A percentile compares a stretch with the other conserved stretches of the same genome.
These are phyloP conservation scores for Danio albolineatus DNA, from an alignment of 2,797 vertebrate species.

Conservation along the genomic window DNA sequence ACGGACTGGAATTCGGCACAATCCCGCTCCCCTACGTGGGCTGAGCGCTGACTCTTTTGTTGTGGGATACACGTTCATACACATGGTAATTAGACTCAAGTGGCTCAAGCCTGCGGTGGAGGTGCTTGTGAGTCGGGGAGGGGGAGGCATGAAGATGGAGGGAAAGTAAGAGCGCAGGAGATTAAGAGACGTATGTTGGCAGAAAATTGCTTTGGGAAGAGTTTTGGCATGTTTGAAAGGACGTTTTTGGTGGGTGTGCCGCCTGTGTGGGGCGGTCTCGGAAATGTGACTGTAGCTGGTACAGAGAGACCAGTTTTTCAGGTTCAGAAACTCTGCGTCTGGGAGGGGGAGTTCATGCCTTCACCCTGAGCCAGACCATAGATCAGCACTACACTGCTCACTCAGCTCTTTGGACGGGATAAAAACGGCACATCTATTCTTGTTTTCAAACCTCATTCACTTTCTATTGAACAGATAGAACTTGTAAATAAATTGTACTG, in stretches of 20 bases:
- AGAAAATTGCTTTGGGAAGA: constrained; percentile 26
- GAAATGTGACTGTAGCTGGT: background rate
- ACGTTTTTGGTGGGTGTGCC: constrained; percentile 44
- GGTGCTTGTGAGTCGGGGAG: constrained; percentile 34
- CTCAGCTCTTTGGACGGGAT: background rate
- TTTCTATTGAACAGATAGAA: background rate
- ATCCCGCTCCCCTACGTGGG: constrained; percentile 54
- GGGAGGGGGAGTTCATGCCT: constrained; percentile 20
- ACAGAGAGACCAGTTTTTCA: constrained; percentile 65
- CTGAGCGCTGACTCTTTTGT: constrained; percentile 63
- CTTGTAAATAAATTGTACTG: background rate
- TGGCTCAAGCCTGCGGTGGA: constrained; percentile 52
- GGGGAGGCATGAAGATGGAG: constrained; percentile 43
- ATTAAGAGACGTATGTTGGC: constrained; percentile 19
- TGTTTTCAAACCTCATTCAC: background rate
- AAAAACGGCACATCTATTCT: constrained; percentile 26
- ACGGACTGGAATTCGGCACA: constrained; percentile 66
- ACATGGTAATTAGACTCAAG: constrained; percentile 72
- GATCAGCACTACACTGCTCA: background rate
- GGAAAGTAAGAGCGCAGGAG: constrained; percentile 2
- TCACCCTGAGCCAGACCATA: constrained; percentile 25
- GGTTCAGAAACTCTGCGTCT: constrained; percentile 56
- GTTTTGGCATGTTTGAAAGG: constrained; percentile 31
- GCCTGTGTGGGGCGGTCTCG: background rate
- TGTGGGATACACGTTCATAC: constrained; percentile 65